phyloP scores from a whole-genome alignment of 2,797 vertebrate species.

The Acanthurus tractus region DNA sequence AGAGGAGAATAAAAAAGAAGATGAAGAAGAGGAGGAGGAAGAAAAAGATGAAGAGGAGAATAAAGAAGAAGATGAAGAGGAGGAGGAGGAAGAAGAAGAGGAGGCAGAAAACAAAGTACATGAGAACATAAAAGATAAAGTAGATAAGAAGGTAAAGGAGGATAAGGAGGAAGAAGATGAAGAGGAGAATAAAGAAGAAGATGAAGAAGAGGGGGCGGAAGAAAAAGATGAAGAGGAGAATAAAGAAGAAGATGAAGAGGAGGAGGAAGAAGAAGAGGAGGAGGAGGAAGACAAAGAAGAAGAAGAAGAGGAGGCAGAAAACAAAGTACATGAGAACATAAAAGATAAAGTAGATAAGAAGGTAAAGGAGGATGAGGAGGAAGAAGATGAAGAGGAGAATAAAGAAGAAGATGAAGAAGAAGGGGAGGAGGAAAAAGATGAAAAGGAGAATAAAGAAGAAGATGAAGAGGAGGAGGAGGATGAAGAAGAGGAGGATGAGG shows the following conservation, averaged over 20 bases:
- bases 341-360: background rate
- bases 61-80: background rate
- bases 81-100: background rate
- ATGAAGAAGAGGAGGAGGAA: background rate
- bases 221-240: background rate
- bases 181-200: background rate
- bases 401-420: background rate
- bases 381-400: background rate
- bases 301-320: background rate
- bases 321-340: background rate
- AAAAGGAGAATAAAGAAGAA: background rate
- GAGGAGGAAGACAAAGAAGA: background rate
- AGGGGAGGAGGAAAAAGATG: background rate
- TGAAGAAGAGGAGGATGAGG: background rate
- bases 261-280: background rate
- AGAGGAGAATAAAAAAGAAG: fast-evolving
- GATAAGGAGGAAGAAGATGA: background rate
- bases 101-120: too few relatives aligned
- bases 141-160: fast-evolving
- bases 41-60: background rate
- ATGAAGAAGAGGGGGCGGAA: background rate
- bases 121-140: too few relatives aligned
- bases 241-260: background rate
- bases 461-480: background rate
- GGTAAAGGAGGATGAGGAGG: too few relatives aligned